These are phyloP conservation scores for Microctenopoma lineatum DNA, from an alignment of 2,797 vertebrate genomes.

Conservation along the genomic window DNA sequence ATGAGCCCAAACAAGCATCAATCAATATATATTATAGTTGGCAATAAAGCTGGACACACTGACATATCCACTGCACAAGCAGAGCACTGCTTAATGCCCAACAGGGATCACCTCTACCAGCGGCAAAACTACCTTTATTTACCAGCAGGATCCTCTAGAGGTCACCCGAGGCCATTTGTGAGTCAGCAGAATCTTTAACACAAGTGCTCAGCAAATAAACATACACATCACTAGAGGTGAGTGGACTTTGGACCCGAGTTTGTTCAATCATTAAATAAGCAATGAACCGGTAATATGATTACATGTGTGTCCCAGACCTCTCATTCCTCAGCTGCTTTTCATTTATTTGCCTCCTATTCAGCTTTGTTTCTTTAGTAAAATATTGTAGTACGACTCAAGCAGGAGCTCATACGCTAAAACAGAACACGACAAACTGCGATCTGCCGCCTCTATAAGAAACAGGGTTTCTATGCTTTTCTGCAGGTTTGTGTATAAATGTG, in stretches of 20 bases:
- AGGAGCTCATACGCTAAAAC: conserved; percentile 51
- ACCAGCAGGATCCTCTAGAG: conserved; percentile 64
- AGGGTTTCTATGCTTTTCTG: conserved; percentile 21
- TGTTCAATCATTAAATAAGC: conserved; percentile 63
- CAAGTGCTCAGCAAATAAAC: conserved; percentile 31
- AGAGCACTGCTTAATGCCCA: conserved; percentile 26
- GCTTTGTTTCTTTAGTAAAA: conserved; percentile 30
- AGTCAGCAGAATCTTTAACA: conserved; percentile 57
- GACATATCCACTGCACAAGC: conserved; percentile 29
- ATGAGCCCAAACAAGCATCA: conserved; percentile 30
- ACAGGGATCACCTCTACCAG: conserved; percentile 10
- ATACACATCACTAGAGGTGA: conserved; percentile 31
- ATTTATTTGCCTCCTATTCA: conserved; percentile 43
- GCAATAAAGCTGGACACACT: conserved; percentile 50
- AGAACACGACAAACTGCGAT: conserved; percentile 47
- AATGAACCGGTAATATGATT: conserved; percentile 55
- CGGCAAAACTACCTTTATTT: conserved; percentile 7
- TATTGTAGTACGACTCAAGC: conserved; percentile 68
- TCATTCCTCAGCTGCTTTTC: conserved; percentile 57
- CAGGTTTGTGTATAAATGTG: conserved; percentile 5
- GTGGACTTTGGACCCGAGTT: conserved; percentile 73
- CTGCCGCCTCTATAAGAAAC: conserved; percentile 29
- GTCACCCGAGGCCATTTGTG: conserved; percentile 63
- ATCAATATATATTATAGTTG: conserved; percentile 37
- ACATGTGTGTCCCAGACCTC: conserved; percentile 34